Evolutionary conservation across 2,113 vertebrate species (phyloP).

Genomic region (Myrmophylax atrothorax): DNA sequence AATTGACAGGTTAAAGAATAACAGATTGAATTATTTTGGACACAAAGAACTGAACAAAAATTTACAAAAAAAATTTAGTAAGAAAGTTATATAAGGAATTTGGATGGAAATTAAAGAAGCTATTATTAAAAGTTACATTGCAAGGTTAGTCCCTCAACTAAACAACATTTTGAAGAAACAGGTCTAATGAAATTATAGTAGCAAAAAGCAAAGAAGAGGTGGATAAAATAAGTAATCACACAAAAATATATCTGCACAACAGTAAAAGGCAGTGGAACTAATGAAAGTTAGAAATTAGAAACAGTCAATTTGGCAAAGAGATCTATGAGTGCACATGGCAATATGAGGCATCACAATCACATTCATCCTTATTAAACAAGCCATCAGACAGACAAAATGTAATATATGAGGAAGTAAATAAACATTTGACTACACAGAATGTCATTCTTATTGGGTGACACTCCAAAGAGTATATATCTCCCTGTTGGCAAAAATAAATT

Average conservation of each 20-base stretch:
- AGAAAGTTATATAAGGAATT: background rate
- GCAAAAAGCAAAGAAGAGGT: background rate
- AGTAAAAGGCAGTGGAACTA: background rate
- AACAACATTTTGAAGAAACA: background rate
- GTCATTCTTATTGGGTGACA: background rate
- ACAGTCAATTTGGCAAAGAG: background rate
- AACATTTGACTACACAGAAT: slow-evolving; percentile 12
- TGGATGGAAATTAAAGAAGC: background rate
- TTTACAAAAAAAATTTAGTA: background rate
- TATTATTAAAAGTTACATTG: background rate
- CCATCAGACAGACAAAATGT: background rate
- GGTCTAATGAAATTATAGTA: background rate
- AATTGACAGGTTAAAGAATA: background rate
- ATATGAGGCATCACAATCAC: background rate
- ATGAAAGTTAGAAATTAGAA: background rate
- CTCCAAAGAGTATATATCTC: slow-evolving; percentile 1
- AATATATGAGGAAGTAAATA: slow-evolving; percentile 26
- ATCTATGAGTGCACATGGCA: background rate
- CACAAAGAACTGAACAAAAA: background rate
- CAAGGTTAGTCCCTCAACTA: background rate
- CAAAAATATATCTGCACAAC: background rate
- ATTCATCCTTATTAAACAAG: background rate
- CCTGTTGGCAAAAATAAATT: slow-evolving; percentile 40
- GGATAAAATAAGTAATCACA: background rate
- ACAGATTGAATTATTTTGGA: background rate